A percentile compares a stretch with the other conserved stretches of the same genome.
phyloP scores from a whole-genome alignment of 1,140 invertebrate genomes.

The Linepithema humile region DNA sequence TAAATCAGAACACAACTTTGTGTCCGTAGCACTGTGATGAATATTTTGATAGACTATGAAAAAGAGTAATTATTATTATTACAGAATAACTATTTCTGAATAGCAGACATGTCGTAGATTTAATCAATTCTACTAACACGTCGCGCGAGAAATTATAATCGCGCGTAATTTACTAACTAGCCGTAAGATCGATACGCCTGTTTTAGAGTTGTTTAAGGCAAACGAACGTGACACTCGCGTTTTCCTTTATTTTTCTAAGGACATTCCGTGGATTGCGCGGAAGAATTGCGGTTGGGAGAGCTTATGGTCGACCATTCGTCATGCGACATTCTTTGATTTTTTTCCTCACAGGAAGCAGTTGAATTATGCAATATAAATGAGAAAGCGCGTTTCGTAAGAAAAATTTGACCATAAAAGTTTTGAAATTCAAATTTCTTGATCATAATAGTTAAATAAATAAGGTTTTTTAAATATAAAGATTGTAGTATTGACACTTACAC shows the following conservation, averaged over 20 bases:
- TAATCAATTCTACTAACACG: slow-evolving; percentile 73
- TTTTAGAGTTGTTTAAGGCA: slow-evolving; percentile 42
- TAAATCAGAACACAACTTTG: slow-evolving; percentile 82
- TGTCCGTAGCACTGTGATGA: slow-evolving; percentile 85
- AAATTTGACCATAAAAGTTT: no score
- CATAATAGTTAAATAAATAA: no score
- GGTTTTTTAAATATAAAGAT: no score
- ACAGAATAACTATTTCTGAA: slow-evolving; percentile 80
- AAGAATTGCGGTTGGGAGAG: neutral
- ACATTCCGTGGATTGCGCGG: neutral
- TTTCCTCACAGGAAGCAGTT: neutral
- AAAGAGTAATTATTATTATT: slow-evolving; percentile 72
- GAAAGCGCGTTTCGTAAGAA: no score
- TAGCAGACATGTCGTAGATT: slow-evolving; percentile 79
- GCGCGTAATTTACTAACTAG: slow-evolving; percentile 76
- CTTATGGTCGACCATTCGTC: neutral
- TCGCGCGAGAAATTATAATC: slow-evolving; percentile 73
- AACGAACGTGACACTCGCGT: slow-evolving; percentile 36
- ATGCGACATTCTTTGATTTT: neutral
- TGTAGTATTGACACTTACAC: no score
- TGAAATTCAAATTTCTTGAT: no score
- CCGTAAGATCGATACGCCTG: slow-evolving; percentile 41
- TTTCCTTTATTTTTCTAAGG: slow-evolving; percentile 65
- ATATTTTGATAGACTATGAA: slow-evolving; percentile 82
- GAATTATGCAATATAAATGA: no score